Base-by-base conservation (phyloP, 2,797 vertebrate genomes). In the Rhabdophis nuchalis region DNA sequence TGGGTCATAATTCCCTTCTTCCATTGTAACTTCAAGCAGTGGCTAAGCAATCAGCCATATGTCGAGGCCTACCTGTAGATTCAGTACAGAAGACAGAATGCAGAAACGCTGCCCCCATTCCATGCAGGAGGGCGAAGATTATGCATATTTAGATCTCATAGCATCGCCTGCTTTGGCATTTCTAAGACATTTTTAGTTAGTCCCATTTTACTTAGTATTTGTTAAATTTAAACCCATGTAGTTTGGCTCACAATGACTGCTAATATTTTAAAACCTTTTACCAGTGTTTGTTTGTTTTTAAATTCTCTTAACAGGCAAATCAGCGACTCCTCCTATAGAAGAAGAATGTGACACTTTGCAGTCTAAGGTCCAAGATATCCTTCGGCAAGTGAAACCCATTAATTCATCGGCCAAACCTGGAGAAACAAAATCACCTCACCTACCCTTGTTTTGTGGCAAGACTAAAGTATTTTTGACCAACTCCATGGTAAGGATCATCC, bases 381-480 rank as follows among this genome's bases (percentile, higher is more conserved):
- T 99, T 87, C 86, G 89, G 9, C 90, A 92, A 7, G 94, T 95
- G 5, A 82, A 94, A 82, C 95, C 92, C 60, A 29, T 0, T 14
- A 18, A 91, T 12, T 92, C 92, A 41, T 50, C 56, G 9, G 25
- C 60, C 29, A 86, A 94, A 87, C 93, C 88, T 10, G 32, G 50
- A 5, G 94, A 96, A 91, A 92, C 85, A 52, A 93, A 94, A 88
- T 94, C 95, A 41, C 93, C 4, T 50, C 96, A 68, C 20, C 56
- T 93, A 1, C 93, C 97, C 54, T 97, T 98, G 91, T 98, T 98
- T 93, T 99, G 98, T 25, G 99, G 99, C 86, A 98, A 95, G 94
- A 99, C 98, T 77, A 99, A 99, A 97, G 98, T 99, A 46, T 99
- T 99, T 96, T 97, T 99, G 96, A 99, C 98, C 0, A 98, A 98